Base-by-base conservation (phyloP, 1,140 invertebrate species). In the Drosophila carrolli region DNA sequence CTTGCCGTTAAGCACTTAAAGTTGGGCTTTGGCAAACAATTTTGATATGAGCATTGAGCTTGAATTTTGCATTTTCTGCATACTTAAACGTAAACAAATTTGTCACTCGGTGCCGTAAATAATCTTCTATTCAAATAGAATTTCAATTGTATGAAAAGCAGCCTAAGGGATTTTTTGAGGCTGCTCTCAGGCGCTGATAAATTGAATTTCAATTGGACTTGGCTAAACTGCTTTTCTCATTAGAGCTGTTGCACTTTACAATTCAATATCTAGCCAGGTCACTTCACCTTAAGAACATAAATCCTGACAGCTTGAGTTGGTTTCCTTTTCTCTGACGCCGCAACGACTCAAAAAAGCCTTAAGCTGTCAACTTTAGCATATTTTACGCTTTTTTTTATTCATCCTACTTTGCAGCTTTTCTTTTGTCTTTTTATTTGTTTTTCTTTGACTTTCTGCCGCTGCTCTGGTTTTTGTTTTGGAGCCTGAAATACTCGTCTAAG, bases 211-310 rank as follows among this genome's bases (percentile, higher is more conserved):
- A 44, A 51, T 46, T 57, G 62, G 44, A 29, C 44, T 57, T 40
- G 10, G n/a, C 27, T 60, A n/a, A 51, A 38, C 38, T 11, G 57
- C 37, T 41, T 35, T 50, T 37, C 32, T 48, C 44, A 50, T 72
- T 71, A 72, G 43, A 50, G 27, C 10, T 37, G 23, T 19, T 27
- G 0, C 35, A 35, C 40, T 23, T 57, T 19, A 35, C 48, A 68
- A 54, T 66, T 71, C 81, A 66, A 71, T 72, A 55, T 62, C 63
- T 71, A 57, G 43, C 43, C 40, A 50, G 61, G 75, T 83, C 55
- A 65, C 51, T 82, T 53, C 61, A 63, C 66, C 68, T 53, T 38
- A 57, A 61, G 58, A 41, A 61, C 58, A 83, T 84, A 83, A 80
- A 67, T 83, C 81, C 65, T 40, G 71, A 68, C 68, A 72, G 54